Conservation (phyloP, 2,113 vertebrate genomes). For the Eonycteris spelaea region DNA sequence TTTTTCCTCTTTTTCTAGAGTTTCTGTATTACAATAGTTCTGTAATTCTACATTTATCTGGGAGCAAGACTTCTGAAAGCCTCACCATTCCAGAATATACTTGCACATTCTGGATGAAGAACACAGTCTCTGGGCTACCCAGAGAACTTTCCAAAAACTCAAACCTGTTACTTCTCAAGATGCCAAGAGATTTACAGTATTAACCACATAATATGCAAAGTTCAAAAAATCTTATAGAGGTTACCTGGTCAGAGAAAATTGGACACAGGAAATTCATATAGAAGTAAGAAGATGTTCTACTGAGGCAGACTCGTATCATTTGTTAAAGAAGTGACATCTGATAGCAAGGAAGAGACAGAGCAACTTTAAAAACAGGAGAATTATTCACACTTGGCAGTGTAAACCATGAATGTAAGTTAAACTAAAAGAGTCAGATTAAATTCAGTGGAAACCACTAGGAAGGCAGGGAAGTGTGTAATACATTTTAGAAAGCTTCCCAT, state of each 20-base stretch:
- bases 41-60: background rate
- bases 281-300: background rate
- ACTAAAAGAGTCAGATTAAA: background rate
- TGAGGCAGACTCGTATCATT: background rate
- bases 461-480: background rate
- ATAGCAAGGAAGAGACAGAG: background rate
- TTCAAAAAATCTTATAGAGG: background rate
- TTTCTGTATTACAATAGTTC: background rate
- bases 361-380: background rate
- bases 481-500: constrained; percentile 13
- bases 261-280: background rate
- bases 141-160: background rate
- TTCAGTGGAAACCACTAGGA: background rate
- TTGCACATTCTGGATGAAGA: background rate
- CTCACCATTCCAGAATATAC: background rate
- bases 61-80: background rate
- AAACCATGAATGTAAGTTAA: background rate
- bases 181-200: constrained; percentile 2
- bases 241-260: background rate
- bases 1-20: background rate
- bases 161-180: background rate
- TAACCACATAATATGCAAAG: background rate
- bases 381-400: background rate
- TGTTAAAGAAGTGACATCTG: background rate
- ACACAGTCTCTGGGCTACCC: background rate